Percentiles rank a stretch among this genome's conserved stretches.
phyloP scores from a whole-genome alignment of 2,113 vertebrate species.

The Xyrauchen texanus region DNA sequence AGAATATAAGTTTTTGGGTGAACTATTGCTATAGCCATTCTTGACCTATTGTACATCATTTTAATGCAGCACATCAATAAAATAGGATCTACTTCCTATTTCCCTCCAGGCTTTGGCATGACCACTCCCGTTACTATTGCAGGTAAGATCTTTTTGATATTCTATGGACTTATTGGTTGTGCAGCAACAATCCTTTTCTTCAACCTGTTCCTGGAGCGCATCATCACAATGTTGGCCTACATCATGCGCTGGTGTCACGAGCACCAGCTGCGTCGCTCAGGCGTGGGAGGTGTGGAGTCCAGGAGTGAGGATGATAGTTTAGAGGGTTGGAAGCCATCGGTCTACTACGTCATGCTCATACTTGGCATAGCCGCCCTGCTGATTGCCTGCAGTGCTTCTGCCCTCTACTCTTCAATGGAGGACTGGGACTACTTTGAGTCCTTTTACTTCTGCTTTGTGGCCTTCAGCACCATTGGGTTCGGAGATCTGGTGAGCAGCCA shows the following conservation, averaged over 20 bases:
- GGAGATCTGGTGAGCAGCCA: constrained; percentile 80
- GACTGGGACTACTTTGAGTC: constrained; percentile 80
- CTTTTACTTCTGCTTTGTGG: constrained; percentile 80
- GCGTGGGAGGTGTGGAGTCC: constrained; percentile 59
- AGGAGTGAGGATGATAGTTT: constrained; percentile 71
- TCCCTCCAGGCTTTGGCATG: constrained; percentile 76
- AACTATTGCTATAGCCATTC: not conserved
- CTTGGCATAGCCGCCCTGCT: constrained; percentile 73
- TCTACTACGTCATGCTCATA: constrained; percentile 80
- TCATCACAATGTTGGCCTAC: constrained; percentile 80
- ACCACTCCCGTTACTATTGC: constrained; percentile 75
- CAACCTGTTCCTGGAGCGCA: constrained; percentile 80
- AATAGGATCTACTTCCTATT: not conserved
- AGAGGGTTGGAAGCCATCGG: constrained; percentile 78
- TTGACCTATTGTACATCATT: not conserved
- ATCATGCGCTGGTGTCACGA: constrained; percentile 79
- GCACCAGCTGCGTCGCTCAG: constrained; percentile 65
- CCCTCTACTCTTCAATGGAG: constrained; percentile 76
- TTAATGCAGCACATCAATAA: not conserved
- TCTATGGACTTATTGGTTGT: constrained; percentile 79
- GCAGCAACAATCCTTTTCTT: constrained; percentile 80
- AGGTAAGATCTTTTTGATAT: constrained; percentile 79
- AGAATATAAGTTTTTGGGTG: too few relatives aligned
- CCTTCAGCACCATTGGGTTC: constrained; percentile 81
- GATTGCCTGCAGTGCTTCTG: constrained; percentile 77